Conservation (phyloP, 2,888 invertebrate species). For the Dasypogon diadema region DNA sequence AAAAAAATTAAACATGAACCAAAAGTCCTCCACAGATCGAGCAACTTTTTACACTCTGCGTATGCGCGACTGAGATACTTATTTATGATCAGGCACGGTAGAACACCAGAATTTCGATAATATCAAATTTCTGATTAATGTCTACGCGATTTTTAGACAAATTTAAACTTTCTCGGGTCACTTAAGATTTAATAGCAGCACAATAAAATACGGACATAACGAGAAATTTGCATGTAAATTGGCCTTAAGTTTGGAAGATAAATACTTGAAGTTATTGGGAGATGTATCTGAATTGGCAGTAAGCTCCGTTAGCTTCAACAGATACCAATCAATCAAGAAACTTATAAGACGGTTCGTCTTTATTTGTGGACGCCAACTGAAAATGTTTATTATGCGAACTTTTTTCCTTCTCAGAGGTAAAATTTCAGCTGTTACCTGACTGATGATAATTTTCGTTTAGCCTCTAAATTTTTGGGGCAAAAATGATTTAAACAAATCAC, state of each 20-base stretch:
- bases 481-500: too few species aligned
- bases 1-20: constrained; percentile 18
- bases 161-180: neutral
- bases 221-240: constrained; percentile 19
- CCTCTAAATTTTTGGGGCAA: too few species aligned
- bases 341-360: neutral
- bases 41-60: neutral
- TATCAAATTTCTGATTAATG: constrained; percentile 48
- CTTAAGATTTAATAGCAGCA: neutral
- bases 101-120: constrained; percentile 25
- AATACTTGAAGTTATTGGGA: neutral
- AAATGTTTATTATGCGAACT: too few species aligned
- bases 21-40: neutral
- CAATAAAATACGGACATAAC: neutral
- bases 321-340: constrained; percentile 22
- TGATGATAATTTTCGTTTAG: too few species aligned
- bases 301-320: constrained; percentile 10
- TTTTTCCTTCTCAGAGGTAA: too few species aligned
- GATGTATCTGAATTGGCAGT: neutral
- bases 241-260: neutral
- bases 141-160: constrained; percentile 40
- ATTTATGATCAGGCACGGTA: constrained; percentile 20
- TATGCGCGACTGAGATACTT: neutral
- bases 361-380: too few species aligned
- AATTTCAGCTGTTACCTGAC: too few species aligned